phyloP scores from a whole-genome alignment of 2,797 vertebrate genomes.

The Epinephelus coioides region DNA sequence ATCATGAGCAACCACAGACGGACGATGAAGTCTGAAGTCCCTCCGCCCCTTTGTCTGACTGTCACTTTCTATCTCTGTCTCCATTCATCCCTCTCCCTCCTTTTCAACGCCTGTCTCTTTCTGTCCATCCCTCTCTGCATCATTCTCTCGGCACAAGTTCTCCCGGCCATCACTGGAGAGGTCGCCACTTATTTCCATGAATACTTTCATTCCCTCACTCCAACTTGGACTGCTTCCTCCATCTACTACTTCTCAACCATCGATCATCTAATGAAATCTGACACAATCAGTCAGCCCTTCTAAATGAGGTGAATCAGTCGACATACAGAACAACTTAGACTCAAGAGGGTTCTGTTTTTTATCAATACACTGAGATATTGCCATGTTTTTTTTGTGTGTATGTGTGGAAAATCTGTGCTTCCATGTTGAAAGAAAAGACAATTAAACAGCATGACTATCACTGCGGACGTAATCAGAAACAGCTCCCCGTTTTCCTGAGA shows the following conservation, averaged over 20 bases:
- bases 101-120: constrained; percentile 74
- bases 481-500: constrained; percentile 25
- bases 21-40: constrained; percentile 48
- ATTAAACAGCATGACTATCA: constrained; percentile 39
- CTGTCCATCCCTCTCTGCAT: constrained; percentile 67
- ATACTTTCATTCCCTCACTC: constrained; percentile 7
- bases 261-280: constrained; percentile 40
- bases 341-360: background rate
- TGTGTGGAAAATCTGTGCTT: constrained; percentile 41
- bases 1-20: constrained; percentile 44
- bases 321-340: background rate
- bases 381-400: constrained; percentile 6
- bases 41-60: constrained; percentile 58
- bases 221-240: constrained; percentile 5
- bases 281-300: constrained; percentile 23
- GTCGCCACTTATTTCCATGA: constrained; percentile 14
- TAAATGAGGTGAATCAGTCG: constrained; percentile 29
- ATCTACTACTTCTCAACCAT: constrained; percentile 19
- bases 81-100: constrained; percentile 62
- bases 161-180: constrained; percentile 15
- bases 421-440: constrained; percentile 47
- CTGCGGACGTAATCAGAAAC: constrained; percentile 39
- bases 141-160: constrained; percentile 48
- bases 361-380: background rate
- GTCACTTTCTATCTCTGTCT: constrained; percentile 71